phyloP scores from a whole-genome alignment of 53 echinoderm and acorn worm genomes.

The Apostichopus leukothele region DNA sequence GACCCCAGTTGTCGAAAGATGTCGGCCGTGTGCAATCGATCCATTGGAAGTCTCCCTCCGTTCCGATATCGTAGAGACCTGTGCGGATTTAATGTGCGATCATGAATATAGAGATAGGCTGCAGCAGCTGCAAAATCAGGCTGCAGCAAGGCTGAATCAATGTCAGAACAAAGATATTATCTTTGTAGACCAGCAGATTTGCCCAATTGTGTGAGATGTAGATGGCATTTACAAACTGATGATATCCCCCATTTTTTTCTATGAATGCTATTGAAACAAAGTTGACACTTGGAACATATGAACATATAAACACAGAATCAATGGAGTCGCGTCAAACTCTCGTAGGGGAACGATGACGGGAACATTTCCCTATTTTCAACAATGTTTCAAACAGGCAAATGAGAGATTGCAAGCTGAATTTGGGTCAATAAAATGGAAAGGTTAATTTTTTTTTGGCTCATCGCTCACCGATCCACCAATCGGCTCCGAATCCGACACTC shows the following conservation, averaged over 20 bases:
- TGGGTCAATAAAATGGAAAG: no score
- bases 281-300: no score
- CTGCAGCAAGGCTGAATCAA: no score
- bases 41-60: conserved; percentile 79
- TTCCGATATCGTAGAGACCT: conserved; percentile 61
- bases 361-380: background rate
- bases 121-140: background rate
- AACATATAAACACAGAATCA: background rate
- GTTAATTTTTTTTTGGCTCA: background rate
- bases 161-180: background rate
- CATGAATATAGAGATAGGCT: background rate
- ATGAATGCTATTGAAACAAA: background rate
- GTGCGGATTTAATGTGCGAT: background rate
- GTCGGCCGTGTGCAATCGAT: conserved; percentile 60
- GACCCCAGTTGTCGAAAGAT: conserved; percentile 74
- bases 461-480: conserved; percentile 89
- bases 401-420: no score
- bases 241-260: background rate
- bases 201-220: background rate
- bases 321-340: background rate
- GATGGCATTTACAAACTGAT: conserved; percentile 1
- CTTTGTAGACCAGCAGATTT: no score
- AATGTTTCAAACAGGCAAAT: no score
- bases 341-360: background rate
- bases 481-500: conserved; percentile 56